phyloP scores from a whole-genome alignment of 2,113 vertebrate genomes.

The Clarias gariepinus region DNA sequence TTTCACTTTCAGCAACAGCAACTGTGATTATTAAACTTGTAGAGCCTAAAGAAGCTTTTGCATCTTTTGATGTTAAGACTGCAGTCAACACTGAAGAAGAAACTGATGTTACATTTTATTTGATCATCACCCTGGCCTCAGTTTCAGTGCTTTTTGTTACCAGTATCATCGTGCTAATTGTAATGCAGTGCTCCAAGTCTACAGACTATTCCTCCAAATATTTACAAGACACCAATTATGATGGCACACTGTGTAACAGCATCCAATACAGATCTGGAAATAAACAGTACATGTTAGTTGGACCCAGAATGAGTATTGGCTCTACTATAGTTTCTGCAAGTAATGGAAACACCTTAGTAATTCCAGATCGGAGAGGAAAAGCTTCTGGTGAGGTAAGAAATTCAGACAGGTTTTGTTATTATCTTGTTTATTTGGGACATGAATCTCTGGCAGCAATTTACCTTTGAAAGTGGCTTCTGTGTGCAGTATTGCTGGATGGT shows the following conservation, averaged over 20 bases:
- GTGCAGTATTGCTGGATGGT: neutral
- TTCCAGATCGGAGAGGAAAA: constrained; percentile 48
- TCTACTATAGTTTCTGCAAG: constrained; percentile 52
- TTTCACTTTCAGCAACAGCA: constrained; percentile 56
- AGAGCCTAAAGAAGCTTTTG: constrained; percentile 53
- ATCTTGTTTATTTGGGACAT: neutral
- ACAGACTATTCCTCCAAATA: constrained; percentile 48
- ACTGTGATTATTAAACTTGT: constrained; percentile 53
- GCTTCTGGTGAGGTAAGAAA: constrained; percentile 47
- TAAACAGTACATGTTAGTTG: constrained; percentile 58
- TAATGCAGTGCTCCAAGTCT: constrained; percentile 52
- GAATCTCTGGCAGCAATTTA: neutral
- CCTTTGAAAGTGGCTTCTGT: neutral
- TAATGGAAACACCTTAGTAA: constrained; percentile 58
- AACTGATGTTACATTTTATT: constrained; percentile 49
- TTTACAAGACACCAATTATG: constrained; percentile 50
- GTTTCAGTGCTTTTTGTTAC: constrained; percentile 54
- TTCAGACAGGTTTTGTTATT: neutral
- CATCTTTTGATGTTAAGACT: constrained; percentile 36
- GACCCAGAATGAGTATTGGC: constrained; percentile 54
- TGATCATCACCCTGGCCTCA: constrained; percentile 48
- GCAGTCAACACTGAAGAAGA: constrained; percentile 6
- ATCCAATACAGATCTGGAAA: constrained; percentile 58
- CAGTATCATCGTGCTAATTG: constrained; percentile 51
- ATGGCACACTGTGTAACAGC: constrained; percentile 55